Evolutionary conservation across 2,797 vertebrate species (phyloP).

Genomic region (Hephaestus fuliginosus): DNA sequence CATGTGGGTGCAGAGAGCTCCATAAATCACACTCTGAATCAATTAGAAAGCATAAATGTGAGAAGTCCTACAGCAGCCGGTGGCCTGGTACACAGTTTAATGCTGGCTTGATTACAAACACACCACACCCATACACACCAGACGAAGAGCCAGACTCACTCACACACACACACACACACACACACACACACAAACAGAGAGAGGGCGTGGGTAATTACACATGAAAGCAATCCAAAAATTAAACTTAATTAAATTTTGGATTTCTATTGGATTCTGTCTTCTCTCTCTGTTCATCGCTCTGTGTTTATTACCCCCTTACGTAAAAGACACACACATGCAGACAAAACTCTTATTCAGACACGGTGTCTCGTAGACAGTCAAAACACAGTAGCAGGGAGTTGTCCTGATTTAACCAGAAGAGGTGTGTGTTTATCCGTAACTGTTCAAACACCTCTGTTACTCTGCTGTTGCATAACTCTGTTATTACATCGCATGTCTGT

Average conservation of each 20-base stretch:
- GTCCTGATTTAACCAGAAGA: constrained; percentile 37
- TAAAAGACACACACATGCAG: background rate
- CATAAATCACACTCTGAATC: constrained; percentile 69
- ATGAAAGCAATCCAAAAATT: constrained; percentile 56
- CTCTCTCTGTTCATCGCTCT: constrained; percentile 8
- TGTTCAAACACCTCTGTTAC: constrained; percentile 35
- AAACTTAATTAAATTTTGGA: constrained; percentile 44
- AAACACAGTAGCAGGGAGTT: constrained; percentile 41
- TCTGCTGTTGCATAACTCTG: constrained; percentile 41
- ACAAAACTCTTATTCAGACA: constrained; percentile 1
- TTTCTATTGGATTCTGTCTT: constrained; percentile 17
- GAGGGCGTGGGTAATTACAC: constrained; percentile 58
- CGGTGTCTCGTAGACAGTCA: constrained; percentile 7
- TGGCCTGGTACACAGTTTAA: constrained; percentile 43
- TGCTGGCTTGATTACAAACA: constrained; percentile 47
- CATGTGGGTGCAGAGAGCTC: constrained; percentile 40
- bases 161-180: constrained; percentile 21
- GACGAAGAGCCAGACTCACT: constrained; percentile 20
- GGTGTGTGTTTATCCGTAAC: constrained; percentile 33
- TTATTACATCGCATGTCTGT: constrained; percentile 34
- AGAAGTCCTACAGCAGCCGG: constrained; percentile 46
- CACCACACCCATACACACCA: constrained; percentile 57
- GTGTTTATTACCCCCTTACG: background rate
- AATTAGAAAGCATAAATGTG: constrained; percentile 68
- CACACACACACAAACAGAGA: constrained; percentile 21